phyloP scores from a whole-genome alignment of 2,113 vertebrate genomes.

The Thermophis baileyi region DNA sequence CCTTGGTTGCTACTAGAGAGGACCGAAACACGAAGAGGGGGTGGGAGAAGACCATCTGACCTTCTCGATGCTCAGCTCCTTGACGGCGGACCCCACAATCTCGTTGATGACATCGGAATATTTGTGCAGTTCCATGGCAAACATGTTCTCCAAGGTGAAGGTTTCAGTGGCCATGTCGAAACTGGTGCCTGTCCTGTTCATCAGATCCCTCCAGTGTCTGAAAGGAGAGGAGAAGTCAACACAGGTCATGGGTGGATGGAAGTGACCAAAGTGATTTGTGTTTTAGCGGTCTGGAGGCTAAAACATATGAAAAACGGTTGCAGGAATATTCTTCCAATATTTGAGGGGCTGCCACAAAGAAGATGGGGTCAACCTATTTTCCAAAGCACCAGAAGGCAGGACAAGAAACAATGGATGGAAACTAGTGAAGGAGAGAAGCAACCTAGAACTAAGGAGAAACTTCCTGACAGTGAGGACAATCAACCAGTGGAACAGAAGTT shows the following conservation, averaged over 20 bases:
- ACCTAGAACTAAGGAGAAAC: neutral
- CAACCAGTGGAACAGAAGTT: neutral
- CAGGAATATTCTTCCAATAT: neutral
- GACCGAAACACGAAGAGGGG: neutral
- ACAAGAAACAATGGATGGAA: neutral
- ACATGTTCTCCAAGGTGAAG: constrained; percentile 96
- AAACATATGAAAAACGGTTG: neutral
- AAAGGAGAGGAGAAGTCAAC: constrained; percentile 9
- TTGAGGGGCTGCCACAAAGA: neutral
- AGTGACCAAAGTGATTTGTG: neutral
- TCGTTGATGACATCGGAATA: constrained; percentile 78
- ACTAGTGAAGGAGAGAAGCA: neutral
- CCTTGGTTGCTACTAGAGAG: no score
- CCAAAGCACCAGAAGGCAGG: neutral
- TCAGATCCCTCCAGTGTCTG: constrained; percentile 94
- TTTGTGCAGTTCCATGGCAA: constrained; percentile 91
- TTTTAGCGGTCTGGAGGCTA: neutral
- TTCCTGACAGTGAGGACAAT: neutral
- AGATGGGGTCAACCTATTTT: accelerated
- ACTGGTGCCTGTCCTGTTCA: constrained; percentile 79
- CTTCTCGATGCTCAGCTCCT: constrained; percentile 94
- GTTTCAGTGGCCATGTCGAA: constrained; percentile 87
- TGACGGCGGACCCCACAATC: constrained; percentile 85
- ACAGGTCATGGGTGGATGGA: neutral
- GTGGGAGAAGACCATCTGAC: constrained; percentile 47